Evolutionary conservation across 2,888 invertebrate species (phyloP).

Genomic region (Tuta absoluta): DNA sequence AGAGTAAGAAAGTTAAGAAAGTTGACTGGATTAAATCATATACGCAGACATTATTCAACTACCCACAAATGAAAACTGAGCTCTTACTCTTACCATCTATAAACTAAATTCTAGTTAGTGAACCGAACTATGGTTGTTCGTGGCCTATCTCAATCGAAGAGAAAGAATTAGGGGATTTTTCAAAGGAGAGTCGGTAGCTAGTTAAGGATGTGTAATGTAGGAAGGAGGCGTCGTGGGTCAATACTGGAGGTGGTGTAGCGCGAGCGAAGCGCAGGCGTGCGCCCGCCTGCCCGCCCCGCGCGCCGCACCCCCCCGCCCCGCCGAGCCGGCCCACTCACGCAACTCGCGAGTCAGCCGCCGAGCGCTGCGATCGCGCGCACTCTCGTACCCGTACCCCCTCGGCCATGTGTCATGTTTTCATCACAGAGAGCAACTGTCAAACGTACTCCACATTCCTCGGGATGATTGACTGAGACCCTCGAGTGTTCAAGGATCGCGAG

Average conservation of each 20-base stretch:
- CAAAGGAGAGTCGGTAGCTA: slow-evolving; percentile 76
- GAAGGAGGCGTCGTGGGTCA: slow-evolving; percentile 81
- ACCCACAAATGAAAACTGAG: not conserved
- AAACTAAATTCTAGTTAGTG: not conserved
- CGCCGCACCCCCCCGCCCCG: slow-evolving; percentile 44
- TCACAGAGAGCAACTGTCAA: slow-evolving; percentile 66
- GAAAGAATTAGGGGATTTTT: slow-evolving; percentile 75
- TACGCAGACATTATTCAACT: not conserved
- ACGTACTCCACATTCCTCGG: slow-evolving; percentile 47
- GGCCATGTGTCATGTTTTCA: slow-evolving; percentile 79
- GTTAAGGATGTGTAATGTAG: slow-evolving; percentile 80
- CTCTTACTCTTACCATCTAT: not conserved
- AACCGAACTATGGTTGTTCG: slow-evolving; percentile 50
- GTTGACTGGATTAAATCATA: not conserved
- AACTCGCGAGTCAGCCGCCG: slow-evolving; percentile 79
- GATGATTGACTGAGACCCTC: slow-evolving; percentile 61
- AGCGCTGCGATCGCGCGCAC: slow-evolving; percentile 75
- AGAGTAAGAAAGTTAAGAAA: not conserved
- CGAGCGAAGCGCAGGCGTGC: slow-evolving; percentile 73
- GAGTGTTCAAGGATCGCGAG: slow-evolving; percentile 42
- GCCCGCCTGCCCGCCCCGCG: slow-evolving; percentile 52
- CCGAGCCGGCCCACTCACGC: slow-evolving; percentile 63
- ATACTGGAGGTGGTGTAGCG: slow-evolving; percentile 78
- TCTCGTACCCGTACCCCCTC: slow-evolving; percentile 56
- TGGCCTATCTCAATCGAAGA: slow-evolving; percentile 70